Base-by-base conservation (phyloP, 1,140 invertebrate species). In the Hyposmocoma kahamanoa region DNA sequence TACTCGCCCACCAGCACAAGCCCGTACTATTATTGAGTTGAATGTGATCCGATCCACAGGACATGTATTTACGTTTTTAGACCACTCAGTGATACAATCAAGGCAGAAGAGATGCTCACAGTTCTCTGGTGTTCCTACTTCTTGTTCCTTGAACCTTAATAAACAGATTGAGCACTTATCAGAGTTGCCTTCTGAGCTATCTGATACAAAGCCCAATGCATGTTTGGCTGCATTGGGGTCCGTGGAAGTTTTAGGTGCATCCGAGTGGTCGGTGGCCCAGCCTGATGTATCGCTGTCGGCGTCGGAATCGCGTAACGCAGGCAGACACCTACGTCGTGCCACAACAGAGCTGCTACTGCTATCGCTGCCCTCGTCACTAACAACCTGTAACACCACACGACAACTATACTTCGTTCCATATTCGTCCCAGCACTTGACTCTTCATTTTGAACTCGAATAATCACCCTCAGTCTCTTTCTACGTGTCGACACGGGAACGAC, bases 61-160 rank as follows among this genome's bases (percentile, higher is more conserved):
- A 81, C 97, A 98, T n/a, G 96, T 98, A 61, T 97, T 96, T 4
- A 97, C 92, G 87, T 96, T 97, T 89, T 94, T 96, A 2, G 95
- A 92, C 97, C 97, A 98, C 78, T 97, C 95, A 24, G 92, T 89
- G 42, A 98, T 92, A 79, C 96, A 98, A 38, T 95, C 92, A 3
- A 95, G 84, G 78, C 96, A 98, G 73, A 97, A 98, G 30, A 89
- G 89, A 74, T 98, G 97, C 49, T 96, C 94, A 83, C 97, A 98
- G 8, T 89, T 89, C 51, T 95, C 91, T 0, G 96, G 96, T 38
- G 90, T 93, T 0, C 94, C 96, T 38, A 97, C 87, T 74, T 94
- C 91, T 85, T 97, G 92, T 38, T 91, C 89, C 50, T 76, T 88
- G 53, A 94, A 92, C 26, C 90, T 87, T 20, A 92, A 61, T 32